Evolutionary conservation across 2,797 vertebrate species (phyloP).

Genomic region (Pempheris klunzingeri): DNA sequence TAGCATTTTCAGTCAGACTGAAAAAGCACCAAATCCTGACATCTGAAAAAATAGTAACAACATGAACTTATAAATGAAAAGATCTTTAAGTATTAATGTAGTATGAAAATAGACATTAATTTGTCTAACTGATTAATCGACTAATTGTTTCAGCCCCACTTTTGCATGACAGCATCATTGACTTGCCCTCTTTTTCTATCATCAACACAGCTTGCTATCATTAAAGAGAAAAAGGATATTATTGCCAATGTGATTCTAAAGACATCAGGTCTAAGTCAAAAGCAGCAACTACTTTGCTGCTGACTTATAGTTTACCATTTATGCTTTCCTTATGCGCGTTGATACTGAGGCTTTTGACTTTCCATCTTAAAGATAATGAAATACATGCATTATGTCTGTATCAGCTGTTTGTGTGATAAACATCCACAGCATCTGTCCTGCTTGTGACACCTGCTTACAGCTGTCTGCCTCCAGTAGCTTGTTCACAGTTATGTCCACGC

Average conservation of each 20-base stretch:
- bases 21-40: too few species aligned
- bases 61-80: too few species aligned
- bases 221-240: too few species aligned
- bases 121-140: background rate
- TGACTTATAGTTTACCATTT: background rate
- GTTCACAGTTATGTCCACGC: background rate
- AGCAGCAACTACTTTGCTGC: background rate
- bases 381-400: background rate
- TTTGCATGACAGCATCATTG: background rate
- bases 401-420: background rate
- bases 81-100: too few species aligned
- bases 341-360: background rate
- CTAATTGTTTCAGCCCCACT: background rate
- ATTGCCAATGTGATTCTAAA: background rate
- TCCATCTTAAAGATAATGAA: background rate
- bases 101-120: too few species aligned
- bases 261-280: background rate
- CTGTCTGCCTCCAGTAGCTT: background rate
- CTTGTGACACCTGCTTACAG: slow-evolving; percentile 22
- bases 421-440: background rate
- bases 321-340: background rate
- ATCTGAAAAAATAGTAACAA: too few species aligned
- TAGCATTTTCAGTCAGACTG: background rate
- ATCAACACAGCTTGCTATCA: too few species aligned
- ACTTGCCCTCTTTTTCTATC: background rate